phyloP scores from a whole-genome alignment of 2,797 vertebrate species.

The Lutjanus campechanus region DNA sequence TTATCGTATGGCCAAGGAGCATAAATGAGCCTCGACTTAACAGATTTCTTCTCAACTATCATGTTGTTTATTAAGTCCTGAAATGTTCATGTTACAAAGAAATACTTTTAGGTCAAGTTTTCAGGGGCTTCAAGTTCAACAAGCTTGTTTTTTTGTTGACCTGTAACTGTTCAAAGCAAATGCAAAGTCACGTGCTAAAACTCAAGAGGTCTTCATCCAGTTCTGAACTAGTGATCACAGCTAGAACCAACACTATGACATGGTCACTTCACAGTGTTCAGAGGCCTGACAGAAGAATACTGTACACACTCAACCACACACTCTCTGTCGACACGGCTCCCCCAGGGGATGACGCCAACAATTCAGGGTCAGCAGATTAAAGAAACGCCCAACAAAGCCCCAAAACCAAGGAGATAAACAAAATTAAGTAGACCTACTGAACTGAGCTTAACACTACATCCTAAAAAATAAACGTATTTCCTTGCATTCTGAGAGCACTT shows the following conservation, averaged over 20 bases:
- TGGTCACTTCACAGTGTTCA: conserved; percentile 40
- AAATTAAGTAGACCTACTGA: background rate
- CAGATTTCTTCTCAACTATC: background rate
- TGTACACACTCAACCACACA: background rate
- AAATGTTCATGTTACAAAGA: background rate
- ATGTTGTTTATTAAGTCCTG: background rate
- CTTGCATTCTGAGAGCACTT: conserved; percentile 22
- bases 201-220: conserved; percentile 10
- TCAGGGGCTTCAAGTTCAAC: background rate
- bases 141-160: background rate
- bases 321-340: background rate
- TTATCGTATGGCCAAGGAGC: too few relatives aligned
- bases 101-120: background rate
- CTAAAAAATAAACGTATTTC: background rate
- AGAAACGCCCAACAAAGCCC: background rate
- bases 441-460: background rate
- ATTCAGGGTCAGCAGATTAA: background rate
- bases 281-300: conserved; percentile 16
- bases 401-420: background rate
- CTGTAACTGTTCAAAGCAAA: background rate
- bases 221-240: conserved; percentile 4
- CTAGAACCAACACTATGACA: background rate
- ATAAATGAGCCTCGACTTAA: too few relatives aligned
- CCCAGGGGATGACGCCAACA: background rate
- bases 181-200: conserved; percentile 12